Evolutionary conservation across 2,113 vertebrate genomes (phyloP), one percentile per base, ranked within the genome.

Genomic region (Tachycineta bicolor): DNA sequence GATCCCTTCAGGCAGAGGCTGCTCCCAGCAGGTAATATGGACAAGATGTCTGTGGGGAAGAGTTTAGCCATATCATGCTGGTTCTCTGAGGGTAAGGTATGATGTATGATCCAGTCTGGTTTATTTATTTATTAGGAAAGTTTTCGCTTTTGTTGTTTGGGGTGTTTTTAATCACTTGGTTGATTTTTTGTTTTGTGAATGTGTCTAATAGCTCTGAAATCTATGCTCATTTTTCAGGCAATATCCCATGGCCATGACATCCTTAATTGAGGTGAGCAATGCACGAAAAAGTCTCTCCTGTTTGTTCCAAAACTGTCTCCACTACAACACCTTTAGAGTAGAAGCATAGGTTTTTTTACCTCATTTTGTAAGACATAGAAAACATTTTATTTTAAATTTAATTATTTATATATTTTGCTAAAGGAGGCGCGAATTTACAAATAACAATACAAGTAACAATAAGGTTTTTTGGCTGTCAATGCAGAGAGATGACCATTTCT

Each of bases 11-110:
- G 49, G 37, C 7, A 52, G 44, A 21, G 29, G 21, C 23, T 78
- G 25, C 6, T 37, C n/a, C 33, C 31, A 71, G 39, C 25, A 60
- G 53, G 10, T 44, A 76, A 64, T 60, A 68, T 4, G n/a, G 49
- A 58, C 41, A 76, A 62, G 15, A 9, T 0, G 0, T 33, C 50
- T 53, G 12, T 34, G 15, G 24, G 56, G 10, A 87, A 70, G 17
- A 33, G 7, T 74, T 89, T 46, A 78, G 21, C n/a, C 37, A 41
- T 46, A 24, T 11, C 34, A 12, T 33, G 34, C 22, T 88, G 21
- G 43, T 44, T 82, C 34, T 59, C 62, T 60, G 33, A 84, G 16
- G 12, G 24, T n/a, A 59, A 71, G 7, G 5, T 33, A 43, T 43
- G 15, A 25, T 21, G 5, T 33, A 43, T 43, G 15, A 25, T 21